These are phyloP conservation scores for Ptyas mucosa DNA, from an alignment of 2,113 vertebrate species.

Conservation along the genomic window DNA sequence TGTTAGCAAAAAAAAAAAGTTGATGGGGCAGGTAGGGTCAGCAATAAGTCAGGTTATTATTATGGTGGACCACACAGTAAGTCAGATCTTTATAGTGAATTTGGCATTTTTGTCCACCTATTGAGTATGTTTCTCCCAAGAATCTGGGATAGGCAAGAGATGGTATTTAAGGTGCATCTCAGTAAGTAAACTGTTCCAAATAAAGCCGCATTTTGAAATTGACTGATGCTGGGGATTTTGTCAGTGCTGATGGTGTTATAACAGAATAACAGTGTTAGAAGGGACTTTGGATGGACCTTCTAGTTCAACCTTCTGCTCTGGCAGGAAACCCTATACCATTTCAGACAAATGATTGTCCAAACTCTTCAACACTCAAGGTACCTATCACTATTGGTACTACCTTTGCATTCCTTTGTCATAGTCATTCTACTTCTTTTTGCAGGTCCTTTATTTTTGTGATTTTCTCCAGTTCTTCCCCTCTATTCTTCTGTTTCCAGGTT, in stretches of 20 bases:
- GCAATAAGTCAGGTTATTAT: background rate
- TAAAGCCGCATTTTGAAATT: too few species aligned
- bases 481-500: background rate
- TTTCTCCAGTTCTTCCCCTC: background rate
- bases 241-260: background rate
- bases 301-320: background rate
- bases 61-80: background rate
- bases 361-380: background rate
- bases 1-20: too few species aligned
- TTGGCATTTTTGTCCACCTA: too few species aligned
- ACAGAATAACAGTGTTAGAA: background rate
- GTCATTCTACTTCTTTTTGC: background rate
- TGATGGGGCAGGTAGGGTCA: too few species aligned
- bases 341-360: background rate
- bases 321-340: too few species aligned
- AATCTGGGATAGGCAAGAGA: too few species aligned
- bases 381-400: background rate
- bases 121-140: too few species aligned
- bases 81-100: too few species aligned
- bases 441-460: background rate
- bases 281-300: background rate
- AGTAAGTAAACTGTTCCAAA: too few species aligned
- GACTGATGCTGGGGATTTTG: too few species aligned
- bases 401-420: background rate
- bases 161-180: too few species aligned